These are phyloP conservation scores for Tanypteryx hageni DNA, from an alignment of 2,888 invertebrate genomes.

Conservation along the genomic window DNA sequence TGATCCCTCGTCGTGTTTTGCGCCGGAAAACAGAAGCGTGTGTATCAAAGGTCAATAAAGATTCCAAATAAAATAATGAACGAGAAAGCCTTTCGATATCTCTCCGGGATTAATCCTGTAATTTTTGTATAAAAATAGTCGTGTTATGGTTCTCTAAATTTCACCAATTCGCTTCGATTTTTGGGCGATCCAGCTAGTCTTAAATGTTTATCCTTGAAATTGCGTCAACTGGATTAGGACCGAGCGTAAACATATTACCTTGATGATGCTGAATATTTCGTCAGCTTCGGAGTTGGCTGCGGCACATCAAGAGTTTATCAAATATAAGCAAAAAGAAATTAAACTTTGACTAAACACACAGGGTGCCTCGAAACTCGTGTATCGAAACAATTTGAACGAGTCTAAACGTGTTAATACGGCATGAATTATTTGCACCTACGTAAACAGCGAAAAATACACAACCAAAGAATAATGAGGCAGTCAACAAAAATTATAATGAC, in stretches of 20 bases:
- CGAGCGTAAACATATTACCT: neutral
- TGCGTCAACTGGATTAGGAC: neutral
- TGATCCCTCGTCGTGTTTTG: neutral
- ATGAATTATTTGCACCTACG: no score
- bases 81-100: neutral
- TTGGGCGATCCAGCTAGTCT: neutral
- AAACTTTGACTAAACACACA: no score
- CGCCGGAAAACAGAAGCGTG: neutral
- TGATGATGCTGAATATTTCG: neutral
- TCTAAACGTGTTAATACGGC: no score
- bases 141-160: neutral
- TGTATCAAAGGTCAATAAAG: constrained; percentile 6
- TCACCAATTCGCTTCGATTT: neutral
- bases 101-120: neutral
- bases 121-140: neutral
- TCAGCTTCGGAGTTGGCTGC: neutral
- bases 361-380: no score
- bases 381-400: no score
- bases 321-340: no score
- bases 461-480: no score
- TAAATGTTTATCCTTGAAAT: neutral
- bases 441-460: no score
- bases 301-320: neutral
- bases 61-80: neutral
- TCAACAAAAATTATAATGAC: no score